Evolutionary conservation across 2,797 vertebrate species (phyloP).

Genomic region (Naso thynnoides): DNA sequence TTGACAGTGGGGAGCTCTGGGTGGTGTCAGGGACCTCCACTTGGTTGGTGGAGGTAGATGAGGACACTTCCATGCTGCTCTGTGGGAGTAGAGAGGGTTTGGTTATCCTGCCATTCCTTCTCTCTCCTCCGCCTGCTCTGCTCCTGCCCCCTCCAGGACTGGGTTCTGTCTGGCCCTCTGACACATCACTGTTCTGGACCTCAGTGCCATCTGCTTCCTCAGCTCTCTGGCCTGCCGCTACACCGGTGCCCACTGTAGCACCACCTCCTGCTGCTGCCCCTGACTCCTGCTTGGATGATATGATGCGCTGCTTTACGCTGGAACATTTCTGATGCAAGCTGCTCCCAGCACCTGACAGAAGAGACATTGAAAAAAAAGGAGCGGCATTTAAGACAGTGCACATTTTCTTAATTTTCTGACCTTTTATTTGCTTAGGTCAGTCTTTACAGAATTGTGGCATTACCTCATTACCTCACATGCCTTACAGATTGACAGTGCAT

Average conservation of each 20-base stretch:
- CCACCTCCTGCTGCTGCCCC: conserved; percentile 85
- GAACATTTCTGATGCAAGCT: conserved; percentile 99
- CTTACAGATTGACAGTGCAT: conserved; percentile 20
- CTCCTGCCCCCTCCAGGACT: conserved; percentile 83
- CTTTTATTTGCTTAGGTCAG: conserved; percentile 14
- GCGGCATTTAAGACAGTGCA: not conserved
- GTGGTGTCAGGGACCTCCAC: conserved; percentile 99
- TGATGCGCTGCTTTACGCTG: conserved; percentile 99
- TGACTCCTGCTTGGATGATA: conserved; percentile 98
- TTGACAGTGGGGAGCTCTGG: conserved; percentile 97
- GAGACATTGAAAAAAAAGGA: conserved; percentile 41
- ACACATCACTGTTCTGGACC: conserved; percentile 99
- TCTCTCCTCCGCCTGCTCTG: conserved; percentile 87
- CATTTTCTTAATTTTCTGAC: not conserved
- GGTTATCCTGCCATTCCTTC: conserved; percentile 94
- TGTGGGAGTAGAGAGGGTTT: conserved; percentile 96
- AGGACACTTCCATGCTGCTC: conserved; percentile 98
- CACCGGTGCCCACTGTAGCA: conserved; percentile 81
- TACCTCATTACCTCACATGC: conserved; percentile 12
- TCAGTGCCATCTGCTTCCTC: conserved; percentile 92
- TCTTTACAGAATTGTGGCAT: not conserved
- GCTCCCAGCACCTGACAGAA: conserved; percentile 93
- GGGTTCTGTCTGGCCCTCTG: conserved; percentile 96
- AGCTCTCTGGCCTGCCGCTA: conserved; percentile 77
- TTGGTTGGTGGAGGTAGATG: conserved; percentile 91